Evolutionary conservation across 2,113 vertebrate genomes (phyloP).

Genomic region (Myrmecobius fasciatus): DNA sequence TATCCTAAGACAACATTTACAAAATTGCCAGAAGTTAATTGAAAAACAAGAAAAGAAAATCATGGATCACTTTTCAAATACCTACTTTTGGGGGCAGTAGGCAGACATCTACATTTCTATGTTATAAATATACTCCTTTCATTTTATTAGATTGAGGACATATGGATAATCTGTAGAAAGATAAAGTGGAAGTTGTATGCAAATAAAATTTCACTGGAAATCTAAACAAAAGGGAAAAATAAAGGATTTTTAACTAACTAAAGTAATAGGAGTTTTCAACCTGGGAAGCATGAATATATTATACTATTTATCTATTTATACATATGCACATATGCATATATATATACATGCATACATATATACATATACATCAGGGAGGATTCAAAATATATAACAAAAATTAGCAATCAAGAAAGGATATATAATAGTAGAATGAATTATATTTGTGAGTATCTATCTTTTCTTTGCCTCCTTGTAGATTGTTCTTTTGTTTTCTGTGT

Average conservation of each 20-base stretch:
- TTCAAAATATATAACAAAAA: no score
- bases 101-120: neutral
- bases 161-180: no score
- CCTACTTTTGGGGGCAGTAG: neutral
- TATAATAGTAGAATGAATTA: no score
- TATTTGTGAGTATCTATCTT: no score
- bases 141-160: neutral
- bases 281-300: neutral
- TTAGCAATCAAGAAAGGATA: no score
- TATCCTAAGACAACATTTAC: neutral
- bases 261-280: neutral
- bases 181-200: neutral
- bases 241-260: neutral
- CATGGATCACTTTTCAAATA: neutral
- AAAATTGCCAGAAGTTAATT: neutral
- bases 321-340: no score
- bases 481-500: no score
- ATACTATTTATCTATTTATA: no score
- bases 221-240: neutral
- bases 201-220: neutral
- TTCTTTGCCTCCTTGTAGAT: no score
- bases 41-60: neutral
- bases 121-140: neutral
- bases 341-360: no score
- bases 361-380: no score